These are phyloP conservation scores for Pipa parva DNA, from an alignment of 2,113 vertebrate genomes.

Conservation along the genomic window DNA sequence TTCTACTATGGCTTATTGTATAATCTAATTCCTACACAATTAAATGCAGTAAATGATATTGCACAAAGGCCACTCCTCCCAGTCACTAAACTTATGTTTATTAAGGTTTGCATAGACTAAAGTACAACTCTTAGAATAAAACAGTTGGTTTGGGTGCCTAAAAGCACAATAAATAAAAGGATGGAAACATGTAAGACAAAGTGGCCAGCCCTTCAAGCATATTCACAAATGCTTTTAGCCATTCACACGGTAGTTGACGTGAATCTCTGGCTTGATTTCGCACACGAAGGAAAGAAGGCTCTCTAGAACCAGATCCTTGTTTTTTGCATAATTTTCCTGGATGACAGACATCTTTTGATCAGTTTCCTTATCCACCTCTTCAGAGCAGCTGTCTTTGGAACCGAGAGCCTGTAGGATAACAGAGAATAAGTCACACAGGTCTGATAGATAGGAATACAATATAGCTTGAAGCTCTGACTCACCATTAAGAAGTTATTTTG, in stretches of 20 bases:
- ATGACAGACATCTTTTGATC: slow-evolving; percentile 78
- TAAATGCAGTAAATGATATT: not conserved
- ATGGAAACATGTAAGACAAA: not conserved
- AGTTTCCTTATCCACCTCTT: slow-evolving; percentile 90
- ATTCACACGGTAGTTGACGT: slow-evolving; percentile 85
- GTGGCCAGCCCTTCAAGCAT: not conserved
- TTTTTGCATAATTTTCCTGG: slow-evolving; percentile 79
- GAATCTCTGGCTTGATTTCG: slow-evolving; percentile 89
- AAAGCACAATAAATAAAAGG: slow-evolving; percentile 4
- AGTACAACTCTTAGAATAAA: not conserved
- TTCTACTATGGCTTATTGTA: slow-evolving; percentile 8
- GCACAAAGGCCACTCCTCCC: not conserved
- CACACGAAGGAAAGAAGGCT: slow-evolving; percentile 81
- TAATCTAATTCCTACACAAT: not conserved
- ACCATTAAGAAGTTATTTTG: no score
- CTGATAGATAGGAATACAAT: no score
- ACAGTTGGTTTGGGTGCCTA: not conserved
- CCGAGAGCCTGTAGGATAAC: slow-evolving; percentile 74
- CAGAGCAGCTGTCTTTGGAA: slow-evolving; percentile 88
- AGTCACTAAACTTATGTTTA: no score
- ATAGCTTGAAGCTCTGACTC: no score
- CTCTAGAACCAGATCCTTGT: slow-evolving; percentile 76
- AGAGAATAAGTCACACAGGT: not conserved
- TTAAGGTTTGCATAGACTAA: slow-evolving; percentile 2
- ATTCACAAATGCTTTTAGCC: slow-evolving; percentile 58